Conservation (phyloP, 2,797 vertebrate genomes). For the Artibeus lituratus region DNA sequence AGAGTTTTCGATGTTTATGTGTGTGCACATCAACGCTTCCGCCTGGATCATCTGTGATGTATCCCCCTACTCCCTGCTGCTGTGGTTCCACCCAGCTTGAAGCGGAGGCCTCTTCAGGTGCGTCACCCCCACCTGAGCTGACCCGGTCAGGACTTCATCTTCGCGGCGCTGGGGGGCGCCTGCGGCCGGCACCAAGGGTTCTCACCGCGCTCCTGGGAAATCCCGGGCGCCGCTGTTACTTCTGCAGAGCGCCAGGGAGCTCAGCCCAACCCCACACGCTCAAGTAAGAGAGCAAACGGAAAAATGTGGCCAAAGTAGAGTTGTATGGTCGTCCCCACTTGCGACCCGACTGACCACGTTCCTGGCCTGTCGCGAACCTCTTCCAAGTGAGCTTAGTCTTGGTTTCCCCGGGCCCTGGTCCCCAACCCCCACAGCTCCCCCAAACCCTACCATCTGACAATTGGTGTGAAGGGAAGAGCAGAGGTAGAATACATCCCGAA, state of each 20-base stretch:
- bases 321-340: not conserved
- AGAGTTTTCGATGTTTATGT: not conserved
- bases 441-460: not conserved
- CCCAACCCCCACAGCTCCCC: not conserved
- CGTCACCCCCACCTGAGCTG: slow-evolving; percentile 17
- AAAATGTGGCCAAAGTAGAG: not conserved
- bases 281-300: not conserved
- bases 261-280: not conserved
- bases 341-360: not conserved
- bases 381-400: not conserved
- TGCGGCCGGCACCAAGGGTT: not conserved
- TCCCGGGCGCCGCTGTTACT: not conserved
- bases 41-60: not conserved
- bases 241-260: not conserved
- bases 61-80: not conserved
- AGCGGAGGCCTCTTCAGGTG: slow-evolving; percentile 21
- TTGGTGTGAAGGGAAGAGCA: not conserved
- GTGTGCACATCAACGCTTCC: not conserved
- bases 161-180: not conserved
- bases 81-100: not conserved
- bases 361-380: not conserved
- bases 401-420: not conserved
- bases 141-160: not conserved
- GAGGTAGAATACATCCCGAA: not conserved
- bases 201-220: not conserved